Evolutionary conservation across 2,888 invertebrate species (phyloP).

Genomic region (Marronus borbonicus): DNA sequence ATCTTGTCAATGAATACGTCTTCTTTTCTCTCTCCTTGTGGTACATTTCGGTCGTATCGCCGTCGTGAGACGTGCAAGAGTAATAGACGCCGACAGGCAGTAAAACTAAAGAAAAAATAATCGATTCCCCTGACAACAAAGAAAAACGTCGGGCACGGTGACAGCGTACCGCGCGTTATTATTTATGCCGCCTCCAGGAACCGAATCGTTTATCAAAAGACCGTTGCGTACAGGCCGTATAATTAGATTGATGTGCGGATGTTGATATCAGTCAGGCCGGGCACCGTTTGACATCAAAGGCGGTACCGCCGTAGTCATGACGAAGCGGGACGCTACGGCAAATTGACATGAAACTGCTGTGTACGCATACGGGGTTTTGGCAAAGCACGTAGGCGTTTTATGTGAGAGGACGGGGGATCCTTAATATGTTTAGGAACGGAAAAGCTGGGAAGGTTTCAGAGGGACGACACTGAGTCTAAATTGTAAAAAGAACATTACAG

Average conservation of each 20-base stretch:
- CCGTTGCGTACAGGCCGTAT: conserved; percentile 62
- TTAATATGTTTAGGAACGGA: too few species aligned
- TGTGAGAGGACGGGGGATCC: neutral
- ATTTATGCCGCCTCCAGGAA: conserved; percentile 60
- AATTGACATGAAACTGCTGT: conserved; percentile 55
- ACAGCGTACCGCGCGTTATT: conserved; percentile 52
- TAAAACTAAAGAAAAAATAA: conserved; percentile 39
- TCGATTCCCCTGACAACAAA: conserved; percentile 31
- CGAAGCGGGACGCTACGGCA: conserved; percentile 59
- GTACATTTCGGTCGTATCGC: neutral
- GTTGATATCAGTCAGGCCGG: conserved; percentile 66
- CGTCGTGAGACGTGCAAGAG: conserved; percentile 1
- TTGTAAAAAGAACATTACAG: too few species aligned
- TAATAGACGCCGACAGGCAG: conserved; percentile 32
- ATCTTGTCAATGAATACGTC: neutral
- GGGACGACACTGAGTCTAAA: too few species aligned
- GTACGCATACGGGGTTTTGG: conserved; percentile 9
- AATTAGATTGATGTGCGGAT: conserved; percentile 69
- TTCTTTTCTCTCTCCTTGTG: neutral
- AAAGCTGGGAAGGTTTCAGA: too few species aligned
- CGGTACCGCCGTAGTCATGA: conserved; percentile 47
- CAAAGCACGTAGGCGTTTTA: conserved; percentile 10
- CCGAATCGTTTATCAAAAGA: conserved; percentile 62
- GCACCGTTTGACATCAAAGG: conserved; percentile 63
- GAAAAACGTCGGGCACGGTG: conserved; percentile 30